Conservation (phyloP, 2,888 invertebrate species). For the Dynastes maya region DNA sequence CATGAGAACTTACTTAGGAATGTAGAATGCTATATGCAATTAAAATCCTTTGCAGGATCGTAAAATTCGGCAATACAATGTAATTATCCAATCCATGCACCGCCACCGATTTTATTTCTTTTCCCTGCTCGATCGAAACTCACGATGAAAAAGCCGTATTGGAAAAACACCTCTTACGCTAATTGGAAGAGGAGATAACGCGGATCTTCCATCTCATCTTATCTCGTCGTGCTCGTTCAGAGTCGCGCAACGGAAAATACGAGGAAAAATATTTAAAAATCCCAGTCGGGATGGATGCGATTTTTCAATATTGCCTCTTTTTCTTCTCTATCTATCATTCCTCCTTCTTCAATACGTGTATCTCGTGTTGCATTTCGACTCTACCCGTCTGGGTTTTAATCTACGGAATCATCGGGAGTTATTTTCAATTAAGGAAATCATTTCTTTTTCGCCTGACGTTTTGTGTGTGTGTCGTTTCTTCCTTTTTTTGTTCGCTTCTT, state of each 20-base stretch:
- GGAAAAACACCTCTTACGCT: constrained; percentile 68
- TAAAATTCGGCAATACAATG: no score
- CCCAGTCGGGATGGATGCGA: constrained; percentile 41
- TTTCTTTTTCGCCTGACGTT: constrained; percentile 30
- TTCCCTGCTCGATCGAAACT: neutral
- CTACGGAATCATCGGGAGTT: constrained; percentile 28
- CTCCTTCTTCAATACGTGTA: neutral
- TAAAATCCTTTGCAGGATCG: no score
- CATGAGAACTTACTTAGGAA: no score
- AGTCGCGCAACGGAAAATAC: neutral
- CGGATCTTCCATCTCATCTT: constrained; percentile 24
- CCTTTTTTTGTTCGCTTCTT: neutral
- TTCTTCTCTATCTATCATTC: neutral
- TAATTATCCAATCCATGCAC: neutral
- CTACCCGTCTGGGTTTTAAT: constrained; percentile 21
- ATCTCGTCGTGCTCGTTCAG: neutral
- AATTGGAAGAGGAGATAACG: constrained; percentile 64
- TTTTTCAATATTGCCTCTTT: constrained; percentile 57
- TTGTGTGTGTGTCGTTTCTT: constrained; percentile 22
- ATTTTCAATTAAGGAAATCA: constrained; percentile 42
- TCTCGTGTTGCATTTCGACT: neutral
- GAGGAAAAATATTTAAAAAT: constrained; percentile 16
- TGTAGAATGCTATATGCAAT: no score
- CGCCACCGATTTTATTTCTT: neutral
- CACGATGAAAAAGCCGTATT: constrained; percentile 12